These are phyloP conservation scores for Callyntrura sp. DNA, from an alignment of 2,888 invertebrate species.

Conservation along the genomic window DNA sequence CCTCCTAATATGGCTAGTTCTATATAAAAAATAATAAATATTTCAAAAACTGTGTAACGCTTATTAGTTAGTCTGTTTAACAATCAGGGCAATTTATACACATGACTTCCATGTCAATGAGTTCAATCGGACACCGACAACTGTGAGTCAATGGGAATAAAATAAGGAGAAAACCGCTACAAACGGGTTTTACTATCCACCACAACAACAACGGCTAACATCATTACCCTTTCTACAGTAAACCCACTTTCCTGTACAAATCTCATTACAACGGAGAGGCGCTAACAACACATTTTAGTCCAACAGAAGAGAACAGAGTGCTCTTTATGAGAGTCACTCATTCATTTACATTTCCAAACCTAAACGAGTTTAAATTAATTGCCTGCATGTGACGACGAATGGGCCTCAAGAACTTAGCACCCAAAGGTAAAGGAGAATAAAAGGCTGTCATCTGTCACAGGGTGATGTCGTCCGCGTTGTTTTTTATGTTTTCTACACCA, in stretches of 20 bases:
- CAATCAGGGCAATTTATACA: too few species aligned
- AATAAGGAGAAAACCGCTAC: too few species aligned
- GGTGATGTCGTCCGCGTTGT: neutral
- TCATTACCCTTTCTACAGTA: too few species aligned
- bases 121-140: too few species aligned
- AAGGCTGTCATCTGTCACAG: neutral
- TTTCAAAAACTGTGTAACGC: neutral
- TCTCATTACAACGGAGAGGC: too few species aligned
- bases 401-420: neutral
- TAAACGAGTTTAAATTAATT: conserved; percentile 65
- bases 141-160: too few species aligned
- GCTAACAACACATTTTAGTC: neutral
- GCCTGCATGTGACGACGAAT: conserved; percentile 7
- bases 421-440: neutral
- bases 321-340: conserved; percentile 31
- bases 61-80: neutral
- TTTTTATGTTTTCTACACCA: neutral
- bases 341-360: conserved; percentile 28
- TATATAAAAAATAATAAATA: neutral
- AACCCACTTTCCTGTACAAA: too few species aligned
- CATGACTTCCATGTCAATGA: too few species aligned
- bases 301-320: conserved; percentile 13
- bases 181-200: too few species aligned
- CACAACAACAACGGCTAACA: too few species aligned
- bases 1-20: neutral